Evolutionary conservation across 2,797 vertebrate species (phyloP).

Genomic region (Brachyalestes nurse): DNA sequence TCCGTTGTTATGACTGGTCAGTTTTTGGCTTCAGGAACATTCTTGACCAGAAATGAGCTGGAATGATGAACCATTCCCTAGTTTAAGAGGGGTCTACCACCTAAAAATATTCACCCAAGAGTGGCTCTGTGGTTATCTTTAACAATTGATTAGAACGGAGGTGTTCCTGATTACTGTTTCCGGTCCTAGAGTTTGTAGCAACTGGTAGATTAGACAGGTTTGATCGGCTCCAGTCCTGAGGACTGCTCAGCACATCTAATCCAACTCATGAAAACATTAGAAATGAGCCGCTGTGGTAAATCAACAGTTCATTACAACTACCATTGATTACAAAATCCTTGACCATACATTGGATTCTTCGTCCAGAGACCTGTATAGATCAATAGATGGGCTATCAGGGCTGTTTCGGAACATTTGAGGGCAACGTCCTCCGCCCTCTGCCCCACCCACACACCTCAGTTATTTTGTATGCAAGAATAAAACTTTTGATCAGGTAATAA

Average conservation of each 20-base stretch:
- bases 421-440: too few species aligned
- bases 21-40: background rate
- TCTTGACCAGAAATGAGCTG: background rate
- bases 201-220: background rate
- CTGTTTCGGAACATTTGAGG: background rate
- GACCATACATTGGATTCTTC: background rate
- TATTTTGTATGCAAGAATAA: too few species aligned
- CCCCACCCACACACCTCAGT: too few species aligned
- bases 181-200: background rate
- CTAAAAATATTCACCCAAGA: background rate
- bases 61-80: background rate
- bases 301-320: background rate
- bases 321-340: background rate
- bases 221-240: too few species aligned
- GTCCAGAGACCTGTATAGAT: too few species aligned
- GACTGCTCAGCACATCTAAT: too few species aligned
- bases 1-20: background rate
- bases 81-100: background rate
- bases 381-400: too few species aligned
- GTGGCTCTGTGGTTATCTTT: background rate
- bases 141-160: background rate
- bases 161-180: background rate
- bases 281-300: too few species aligned
- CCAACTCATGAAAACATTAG: too few species aligned
- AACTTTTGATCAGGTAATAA: too few species aligned